Evolutionary conservation across 2,113 vertebrate genomes (phyloP).

Genomic region (Silurus meridionalis): DNA sequence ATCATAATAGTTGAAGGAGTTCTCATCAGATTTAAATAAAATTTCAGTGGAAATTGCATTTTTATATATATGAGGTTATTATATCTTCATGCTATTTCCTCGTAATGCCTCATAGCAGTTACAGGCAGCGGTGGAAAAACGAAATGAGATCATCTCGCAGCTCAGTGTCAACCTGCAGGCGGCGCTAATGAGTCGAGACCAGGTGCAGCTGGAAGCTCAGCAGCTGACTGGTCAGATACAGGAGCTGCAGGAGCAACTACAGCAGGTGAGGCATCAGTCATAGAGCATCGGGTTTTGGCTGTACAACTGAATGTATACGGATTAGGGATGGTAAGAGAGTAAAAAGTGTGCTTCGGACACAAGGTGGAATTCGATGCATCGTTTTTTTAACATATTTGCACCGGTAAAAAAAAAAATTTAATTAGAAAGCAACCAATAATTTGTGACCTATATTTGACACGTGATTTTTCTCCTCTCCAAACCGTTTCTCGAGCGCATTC

Average conservation of each 20-base stretch:
- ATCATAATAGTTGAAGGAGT: background rate
- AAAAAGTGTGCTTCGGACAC: no score
- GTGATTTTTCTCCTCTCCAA: no score
- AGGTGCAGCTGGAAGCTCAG: slow-evolving; percentile 75
- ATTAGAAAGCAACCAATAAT: no score
- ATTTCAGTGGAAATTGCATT: no score
- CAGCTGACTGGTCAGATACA: slow-evolving; percentile 71
- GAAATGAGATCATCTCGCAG: slow-evolving; percentile 78
- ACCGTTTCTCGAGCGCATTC: no score
- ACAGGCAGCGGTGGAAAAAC: slow-evolving; percentile 74
- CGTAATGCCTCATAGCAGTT: slow-evolving; percentile 66
- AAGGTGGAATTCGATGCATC: no score
- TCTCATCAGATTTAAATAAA: no score
- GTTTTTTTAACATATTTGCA: no score
- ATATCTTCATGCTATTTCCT: background rate
- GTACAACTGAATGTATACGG: background rate
- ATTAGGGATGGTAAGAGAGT: no score
- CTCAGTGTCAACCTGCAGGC: slow-evolving; percentile 77
- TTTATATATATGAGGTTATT: background rate
- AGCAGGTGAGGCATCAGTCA: slow-evolving; percentile 66
- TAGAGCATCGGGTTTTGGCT: background rate
- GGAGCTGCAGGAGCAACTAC: slow-evolving; percentile 76
- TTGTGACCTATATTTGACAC: no score
- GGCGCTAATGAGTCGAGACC: slow-evolving; percentile 66
- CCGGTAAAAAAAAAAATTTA: no score